These are phyloP conservation scores for Charaxes varanes DNA, from an alignment of 1,140 invertebrate genomes.

Conservation along the genomic window DNA sequence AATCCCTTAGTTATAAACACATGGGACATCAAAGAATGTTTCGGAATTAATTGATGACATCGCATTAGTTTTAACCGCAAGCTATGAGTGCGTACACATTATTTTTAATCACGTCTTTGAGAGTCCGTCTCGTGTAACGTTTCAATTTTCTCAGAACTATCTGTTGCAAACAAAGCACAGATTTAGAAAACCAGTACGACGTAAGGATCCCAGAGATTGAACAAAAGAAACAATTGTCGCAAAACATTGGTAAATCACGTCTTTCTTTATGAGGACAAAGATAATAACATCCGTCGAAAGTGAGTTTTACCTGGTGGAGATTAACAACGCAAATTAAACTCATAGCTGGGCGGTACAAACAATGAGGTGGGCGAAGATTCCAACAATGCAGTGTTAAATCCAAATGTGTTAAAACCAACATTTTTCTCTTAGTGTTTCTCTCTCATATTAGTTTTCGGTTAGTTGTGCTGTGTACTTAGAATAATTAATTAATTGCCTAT, in stretches of 20 bases:
- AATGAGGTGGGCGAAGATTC: not conserved
- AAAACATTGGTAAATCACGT: not conserved
- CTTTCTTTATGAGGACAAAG: slow-evolving; percentile 1
- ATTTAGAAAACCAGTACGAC: not conserved
- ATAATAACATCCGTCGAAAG: slow-evolving; percentile 8
- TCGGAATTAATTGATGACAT: slow-evolving; percentile 36
- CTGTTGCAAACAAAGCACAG: not conserved
- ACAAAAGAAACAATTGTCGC: slow-evolving; percentile 2
- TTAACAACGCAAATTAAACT: too few species aligned
- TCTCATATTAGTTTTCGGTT: slow-evolving; percentile 65
- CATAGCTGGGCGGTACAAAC: not conserved
- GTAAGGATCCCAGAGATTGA: not conserved
- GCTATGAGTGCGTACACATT: slow-evolving; percentile 2
- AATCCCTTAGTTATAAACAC: slow-evolving; percentile 5
- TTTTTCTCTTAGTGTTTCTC: slow-evolving; percentile 59
- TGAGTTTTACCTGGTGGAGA: slow-evolving; percentile 1
- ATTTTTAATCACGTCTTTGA: slow-evolving; percentile 5
- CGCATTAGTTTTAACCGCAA: slow-evolving; percentile 32
- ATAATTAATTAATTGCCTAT: slow-evolving; percentile 63
- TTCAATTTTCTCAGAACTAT: slow-evolving; percentile 8
- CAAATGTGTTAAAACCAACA: slow-evolving; percentile 30
- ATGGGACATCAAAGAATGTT: slow-evolving; percentile 39
- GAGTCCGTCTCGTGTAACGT: slow-evolving; percentile 7
- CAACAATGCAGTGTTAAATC: slow-evolving; percentile 42
- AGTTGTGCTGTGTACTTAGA: slow-evolving; percentile 72